A percentile compares a stretch with the other conserved stretches of the same genome.
phyloP scores from a whole-genome alignment of 2,797 vertebrate species.

The Xenops minutus region DNA sequence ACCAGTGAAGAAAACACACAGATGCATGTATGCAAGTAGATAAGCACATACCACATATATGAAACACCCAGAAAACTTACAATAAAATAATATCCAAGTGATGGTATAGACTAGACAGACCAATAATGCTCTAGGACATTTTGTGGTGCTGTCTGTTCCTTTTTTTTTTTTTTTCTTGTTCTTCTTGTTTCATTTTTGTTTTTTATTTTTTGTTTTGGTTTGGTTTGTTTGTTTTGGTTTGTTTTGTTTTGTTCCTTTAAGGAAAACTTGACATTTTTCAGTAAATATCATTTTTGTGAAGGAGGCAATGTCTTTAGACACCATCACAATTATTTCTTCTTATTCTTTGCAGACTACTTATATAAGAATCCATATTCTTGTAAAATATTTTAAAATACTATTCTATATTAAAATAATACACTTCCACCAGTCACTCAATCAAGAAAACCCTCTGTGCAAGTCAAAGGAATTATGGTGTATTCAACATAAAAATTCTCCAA shows the following conservation, averaged over 20 bases:
- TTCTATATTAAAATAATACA: background rate
- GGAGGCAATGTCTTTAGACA: background rate
- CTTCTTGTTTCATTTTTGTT: no score
- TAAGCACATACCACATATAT: background rate
- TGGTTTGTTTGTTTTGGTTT: background rate
- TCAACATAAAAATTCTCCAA: background rate
- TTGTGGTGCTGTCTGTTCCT: background rate
- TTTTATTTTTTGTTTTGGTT: no score
- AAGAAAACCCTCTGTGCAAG: background rate
- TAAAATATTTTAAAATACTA: background rate
- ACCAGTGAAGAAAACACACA: background rate
- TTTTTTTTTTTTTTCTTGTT: background rate
- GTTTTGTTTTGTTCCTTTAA: background rate
- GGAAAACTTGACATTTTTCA: background rate
- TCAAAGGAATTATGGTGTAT: background rate
- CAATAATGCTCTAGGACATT: background rate
- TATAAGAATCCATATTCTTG: background rate
- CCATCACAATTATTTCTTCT: background rate
- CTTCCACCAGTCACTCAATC: background rate
- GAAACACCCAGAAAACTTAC: background rate
- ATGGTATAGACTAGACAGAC: background rate
- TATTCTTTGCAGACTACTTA: background rate
- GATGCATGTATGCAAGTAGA: accelerated
- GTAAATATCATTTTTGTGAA: background rate
- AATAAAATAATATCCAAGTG: background rate